A percentile compares a stretch with the other conserved stretches of the same genome.
phyloP scores from a whole-genome alignment of 53 echinoderm and acorn worm species.

The Hippasteria phrygiana region DNA sequence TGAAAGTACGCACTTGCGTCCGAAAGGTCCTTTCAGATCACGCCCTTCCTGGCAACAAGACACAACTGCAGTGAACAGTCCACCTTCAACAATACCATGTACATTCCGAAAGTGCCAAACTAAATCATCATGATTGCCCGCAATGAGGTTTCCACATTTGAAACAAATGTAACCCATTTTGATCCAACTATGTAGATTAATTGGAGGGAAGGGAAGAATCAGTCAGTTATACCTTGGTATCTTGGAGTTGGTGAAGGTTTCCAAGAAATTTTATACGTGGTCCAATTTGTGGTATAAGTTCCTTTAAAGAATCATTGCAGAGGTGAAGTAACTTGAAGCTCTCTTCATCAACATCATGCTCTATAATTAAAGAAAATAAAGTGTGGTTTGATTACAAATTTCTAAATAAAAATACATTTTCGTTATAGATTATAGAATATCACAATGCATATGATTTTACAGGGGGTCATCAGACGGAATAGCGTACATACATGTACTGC shows the following conservation, averaged over 20 bases:
- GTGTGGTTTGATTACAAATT: too few relatives aligned
- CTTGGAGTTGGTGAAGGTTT: not conserved
- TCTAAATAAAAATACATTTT: too few relatives aligned
- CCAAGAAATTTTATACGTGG: not conserved
- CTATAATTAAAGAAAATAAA: too few relatives aligned
- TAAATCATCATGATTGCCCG: not conserved
- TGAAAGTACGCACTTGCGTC: not conserved
- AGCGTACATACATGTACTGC: too few relatives aligned
- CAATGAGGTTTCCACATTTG: not conserved
- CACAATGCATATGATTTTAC: too few relatives aligned
- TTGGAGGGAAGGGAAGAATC: too few relatives aligned
- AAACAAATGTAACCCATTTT: not conserved
- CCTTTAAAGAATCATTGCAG: too few relatives aligned
- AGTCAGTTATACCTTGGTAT: not conserved
- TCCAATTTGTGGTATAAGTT: not conserved
- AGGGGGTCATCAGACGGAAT: too few relatives aligned
- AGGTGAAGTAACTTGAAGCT: too few relatives aligned
- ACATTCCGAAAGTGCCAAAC: not conserved
- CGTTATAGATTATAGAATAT: too few relatives aligned
- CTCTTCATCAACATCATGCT: too few relatives aligned
- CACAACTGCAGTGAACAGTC: not conserved
- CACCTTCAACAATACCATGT: not conserved
- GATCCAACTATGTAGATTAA: too few relatives aligned
- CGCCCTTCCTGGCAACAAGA: not conserved
- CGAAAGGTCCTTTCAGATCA: not conserved